These are phyloP conservation scores for Dryococelus australis DNA, from an alignment of 2,888 invertebrate species.

Conservation along the genomic window DNA sequence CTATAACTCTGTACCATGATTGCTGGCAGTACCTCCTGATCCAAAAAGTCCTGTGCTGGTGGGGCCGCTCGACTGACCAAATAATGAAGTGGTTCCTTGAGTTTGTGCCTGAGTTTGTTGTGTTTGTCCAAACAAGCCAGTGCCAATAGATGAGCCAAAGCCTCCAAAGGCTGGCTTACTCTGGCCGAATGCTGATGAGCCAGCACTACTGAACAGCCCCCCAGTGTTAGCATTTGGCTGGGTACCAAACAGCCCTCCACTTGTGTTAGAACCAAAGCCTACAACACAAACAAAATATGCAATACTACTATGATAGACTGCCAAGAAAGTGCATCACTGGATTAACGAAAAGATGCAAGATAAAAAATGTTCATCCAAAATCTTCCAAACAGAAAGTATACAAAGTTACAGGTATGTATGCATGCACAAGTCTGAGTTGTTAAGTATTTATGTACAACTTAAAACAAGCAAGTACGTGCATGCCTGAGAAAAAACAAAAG, in stretches of 20 bases:
- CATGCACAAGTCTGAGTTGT: neutral
- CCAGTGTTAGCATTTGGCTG: slow-evolving; percentile 39
- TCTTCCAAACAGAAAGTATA: neutral
- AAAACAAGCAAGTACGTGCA: neutral
- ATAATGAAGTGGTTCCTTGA: slow-evolving; percentile 58
- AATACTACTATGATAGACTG: slow-evolving; percentile 26
- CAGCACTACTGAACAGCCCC: slow-evolving; percentile 45
- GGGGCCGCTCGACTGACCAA: slow-evolving; percentile 62
- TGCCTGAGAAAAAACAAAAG: too few species aligned
- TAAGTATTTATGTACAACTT: neutral
- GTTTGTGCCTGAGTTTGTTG: slow-evolving; percentile 54
- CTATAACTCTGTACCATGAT: neutral
- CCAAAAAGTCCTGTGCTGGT: slow-evolving; percentile 60
- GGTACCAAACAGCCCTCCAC: slow-evolving; percentile 45
- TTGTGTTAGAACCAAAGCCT: slow-evolving; percentile 44
- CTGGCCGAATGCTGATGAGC: slow-evolving; percentile 70
- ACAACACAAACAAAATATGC: slow-evolving; percentile 26
- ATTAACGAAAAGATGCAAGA: neutral
- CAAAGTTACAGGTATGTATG: too few species aligned
- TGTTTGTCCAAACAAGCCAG: slow-evolving; percentile 68
- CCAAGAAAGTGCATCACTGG: neutral
- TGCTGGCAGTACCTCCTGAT: slow-evolving; percentile 45
- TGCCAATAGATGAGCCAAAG: slow-evolving; percentile 56
- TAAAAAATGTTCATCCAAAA: neutral
- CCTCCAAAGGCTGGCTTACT: slow-evolving; percentile 67